These are phyloP conservation scores for Leuciscus waleckii DNA, from an alignment of 2,797 vertebrate species.

Conservation along the genomic window DNA sequence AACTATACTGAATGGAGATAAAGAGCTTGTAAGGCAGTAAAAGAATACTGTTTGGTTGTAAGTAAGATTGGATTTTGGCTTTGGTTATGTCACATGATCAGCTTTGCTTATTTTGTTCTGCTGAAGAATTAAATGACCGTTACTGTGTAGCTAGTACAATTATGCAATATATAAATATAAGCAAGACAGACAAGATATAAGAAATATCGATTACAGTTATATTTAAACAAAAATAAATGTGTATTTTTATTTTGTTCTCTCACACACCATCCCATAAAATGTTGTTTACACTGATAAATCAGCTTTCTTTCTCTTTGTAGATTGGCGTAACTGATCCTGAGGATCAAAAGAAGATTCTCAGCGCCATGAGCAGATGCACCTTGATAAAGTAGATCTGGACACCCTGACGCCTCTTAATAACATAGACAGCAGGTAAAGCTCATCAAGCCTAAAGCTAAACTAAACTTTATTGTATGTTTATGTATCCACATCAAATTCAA, in stretches of 20 bases:
- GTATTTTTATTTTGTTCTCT: background rate
- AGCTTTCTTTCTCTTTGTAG: conserved; percentile 69
- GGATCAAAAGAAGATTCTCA: conserved; percentile 86
- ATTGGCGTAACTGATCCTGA: conserved; percentile 81
- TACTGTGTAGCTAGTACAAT: background rate
- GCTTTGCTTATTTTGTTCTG: background rate
- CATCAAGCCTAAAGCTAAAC: background rate
- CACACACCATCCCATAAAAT: background rate
- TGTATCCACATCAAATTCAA: conserved; percentile 14
- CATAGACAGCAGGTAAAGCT: conserved; percentile 83
- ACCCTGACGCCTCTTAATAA: conserved; percentile 75
- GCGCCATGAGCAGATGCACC: conserved; percentile 81
- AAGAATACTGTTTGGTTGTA: background rate
- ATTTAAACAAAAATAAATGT: background rate
- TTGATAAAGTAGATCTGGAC: conserved; percentile 82
- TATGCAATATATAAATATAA: background rate
- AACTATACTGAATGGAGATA: background rate
- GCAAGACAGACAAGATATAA: background rate
- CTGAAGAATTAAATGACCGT: background rate
- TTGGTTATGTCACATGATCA: background rate
- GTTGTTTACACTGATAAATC: background rate
- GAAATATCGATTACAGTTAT: background rate
- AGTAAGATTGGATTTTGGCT: background rate
- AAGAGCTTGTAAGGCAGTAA: background rate
- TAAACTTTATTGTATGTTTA: conserved; percentile 21